Conservation (phyloP, 2,113 vertebrate genomes). For the Morone chrysops region DNA sequence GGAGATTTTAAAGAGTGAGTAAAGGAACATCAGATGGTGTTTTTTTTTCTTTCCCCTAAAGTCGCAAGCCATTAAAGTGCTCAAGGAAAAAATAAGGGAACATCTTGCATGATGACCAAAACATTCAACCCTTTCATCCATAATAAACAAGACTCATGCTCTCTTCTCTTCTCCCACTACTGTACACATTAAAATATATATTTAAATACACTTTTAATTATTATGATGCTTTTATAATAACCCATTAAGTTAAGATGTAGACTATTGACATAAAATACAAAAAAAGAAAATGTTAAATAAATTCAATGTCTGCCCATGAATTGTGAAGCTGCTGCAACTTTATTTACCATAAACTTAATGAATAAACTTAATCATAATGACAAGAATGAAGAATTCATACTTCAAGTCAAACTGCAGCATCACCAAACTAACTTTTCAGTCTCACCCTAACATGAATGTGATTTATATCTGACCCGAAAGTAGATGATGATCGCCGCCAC, state of each 20-base stretch:
- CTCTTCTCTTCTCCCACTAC: neutral
- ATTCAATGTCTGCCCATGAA: neutral
- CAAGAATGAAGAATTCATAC: neutral
- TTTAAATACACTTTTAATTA: neutral
- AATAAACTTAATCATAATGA: neutral
- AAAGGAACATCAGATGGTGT: conserved; percentile 55
- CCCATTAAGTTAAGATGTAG: no score
- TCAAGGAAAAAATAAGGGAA: conserved; percentile 13
- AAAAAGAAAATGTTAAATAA: neutral
- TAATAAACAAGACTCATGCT: neutral
- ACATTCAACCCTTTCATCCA: neutral
- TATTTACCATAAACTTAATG: neutral
- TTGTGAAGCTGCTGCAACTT: neutral
- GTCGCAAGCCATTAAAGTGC: conserved; percentile 13
- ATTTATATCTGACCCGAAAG: conserved; percentile 89
- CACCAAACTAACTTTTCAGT: conserved; percentile 14
- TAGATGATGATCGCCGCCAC: conserved; percentile 94
- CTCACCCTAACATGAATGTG: conserved; percentile 50
- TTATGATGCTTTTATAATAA: neutral
- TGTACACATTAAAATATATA: neutral
- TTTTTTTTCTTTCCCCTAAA: conserved; percentile 5
- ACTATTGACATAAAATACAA: neutral
- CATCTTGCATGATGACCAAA: conserved; percentile 14
- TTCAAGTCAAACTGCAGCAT: neutral
- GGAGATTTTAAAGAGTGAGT: neutral